Evolutionary conservation across 2,113 vertebrate species (phyloP).

Genomic region (Zosterops pallidus): DNA sequence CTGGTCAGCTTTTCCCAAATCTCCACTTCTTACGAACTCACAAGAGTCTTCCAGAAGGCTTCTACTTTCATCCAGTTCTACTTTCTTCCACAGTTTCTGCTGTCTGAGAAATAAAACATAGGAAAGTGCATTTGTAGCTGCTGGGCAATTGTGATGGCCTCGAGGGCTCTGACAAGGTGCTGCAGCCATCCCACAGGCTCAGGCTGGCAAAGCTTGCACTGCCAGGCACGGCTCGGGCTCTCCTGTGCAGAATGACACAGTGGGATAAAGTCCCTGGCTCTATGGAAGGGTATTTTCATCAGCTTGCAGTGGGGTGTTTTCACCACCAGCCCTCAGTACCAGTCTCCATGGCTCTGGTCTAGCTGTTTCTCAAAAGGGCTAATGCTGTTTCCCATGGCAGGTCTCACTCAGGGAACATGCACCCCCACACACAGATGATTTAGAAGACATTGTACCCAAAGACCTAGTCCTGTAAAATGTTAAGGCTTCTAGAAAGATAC

Average conservation of each 20-base stretch:
- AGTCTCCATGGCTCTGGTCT: not conserved
- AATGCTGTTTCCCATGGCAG: not conserved
- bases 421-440: not conserved
- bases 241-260: not conserved
- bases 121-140: not conserved
- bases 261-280: not conserved
- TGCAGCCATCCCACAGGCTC: not conserved
- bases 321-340: not conserved
- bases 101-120: not conserved
- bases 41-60: not conserved
- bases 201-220: not conserved
- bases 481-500: not conserved
- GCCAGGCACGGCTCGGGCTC: fast-evolving
- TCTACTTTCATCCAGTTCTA: not conserved
- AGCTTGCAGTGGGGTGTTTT: not conserved
- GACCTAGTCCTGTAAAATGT: not conserved
- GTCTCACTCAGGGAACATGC: not conserved
- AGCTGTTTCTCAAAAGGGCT: not conserved
- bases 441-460: not conserved
- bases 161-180: not conserved
- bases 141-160: not conserved
- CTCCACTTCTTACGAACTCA: not conserved
- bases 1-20: not conserved
- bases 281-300: not conserved
- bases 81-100: not conserved